Base-by-base conservation (phyloP, 1,140 invertebrate species). In the Globodera ellingtonae region DNA sequence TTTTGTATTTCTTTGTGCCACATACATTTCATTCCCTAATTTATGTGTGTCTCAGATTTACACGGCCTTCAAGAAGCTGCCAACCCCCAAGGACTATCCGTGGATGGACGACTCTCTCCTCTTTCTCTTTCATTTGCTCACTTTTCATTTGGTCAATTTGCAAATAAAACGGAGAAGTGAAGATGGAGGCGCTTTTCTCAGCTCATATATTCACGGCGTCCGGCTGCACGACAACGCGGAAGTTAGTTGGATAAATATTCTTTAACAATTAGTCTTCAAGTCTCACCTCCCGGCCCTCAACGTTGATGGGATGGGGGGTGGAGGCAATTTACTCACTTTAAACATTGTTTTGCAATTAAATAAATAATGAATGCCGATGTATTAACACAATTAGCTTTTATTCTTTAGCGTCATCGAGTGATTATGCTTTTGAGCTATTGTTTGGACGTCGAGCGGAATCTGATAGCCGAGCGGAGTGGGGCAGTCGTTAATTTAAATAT, bases 401-500 rank as follows among this genome's bases (percentile, higher is more conserved):
- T 15, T 10, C 59, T 67, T 35, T 47, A 77, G 75, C 75, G 69
- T 35, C 62, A 62, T 5, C 21, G 75, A 8, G 46, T 77, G 24
- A 77, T 77, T 47, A 24, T 66, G 50, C 24, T 77, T 3, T 46
- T 77, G 10, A 77, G 46, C 47, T 77, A 77, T 77, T 77, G 75
- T 24, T 13, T 77, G 18, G 75, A 77, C 9, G 65, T 77, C 48
- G 75, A 77, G 10, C 35, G 69, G 47, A 15, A 77, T 69, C 48
- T 77, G 24, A 13, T 70, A 24, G 5, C 67, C 21, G 67, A 70
- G 8, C 46, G 24, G 67, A 47, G 24, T 35, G 46, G 10, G 24
- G 10, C 46, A 70, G 9, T 18, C 67, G 67, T 47, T 35, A 10
- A 35, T 24, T 70, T 70, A 6, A 15, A 24, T 18, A 6, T 13